Conservation (phyloP, 2,797 vertebrate species). For the Mormyrus hasselquistii region DNA sequence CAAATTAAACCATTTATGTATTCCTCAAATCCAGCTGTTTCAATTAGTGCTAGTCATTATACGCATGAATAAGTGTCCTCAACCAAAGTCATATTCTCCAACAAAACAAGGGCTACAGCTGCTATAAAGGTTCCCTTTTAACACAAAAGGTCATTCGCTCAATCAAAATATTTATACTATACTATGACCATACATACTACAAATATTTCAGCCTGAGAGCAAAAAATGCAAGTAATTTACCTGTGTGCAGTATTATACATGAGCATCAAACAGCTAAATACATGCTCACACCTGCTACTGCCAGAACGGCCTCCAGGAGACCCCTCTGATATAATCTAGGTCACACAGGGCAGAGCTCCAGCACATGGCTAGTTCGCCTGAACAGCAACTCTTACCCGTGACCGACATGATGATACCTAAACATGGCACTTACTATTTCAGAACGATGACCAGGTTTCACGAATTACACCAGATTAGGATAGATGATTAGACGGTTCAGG, state of each 20-base stretch:
- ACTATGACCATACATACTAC: background rate
- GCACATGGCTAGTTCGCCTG: conserved; percentile 28
- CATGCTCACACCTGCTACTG: conserved; percentile 67
- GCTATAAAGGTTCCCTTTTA: background rate
- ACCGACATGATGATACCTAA: conserved; percentile 31
- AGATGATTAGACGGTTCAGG: background rate
- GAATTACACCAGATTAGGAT: background rate
- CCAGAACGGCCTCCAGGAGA: conserved; percentile 33
- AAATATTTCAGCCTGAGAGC: background rate
- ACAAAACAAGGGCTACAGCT: background rate
- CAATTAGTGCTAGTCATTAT: background rate
- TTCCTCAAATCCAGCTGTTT: background rate
- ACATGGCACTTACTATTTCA: background rate
- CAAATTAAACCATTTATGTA: background rate
- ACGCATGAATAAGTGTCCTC: background rate
- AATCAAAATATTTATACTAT: background rate
- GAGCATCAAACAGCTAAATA: conserved; percentile 52
- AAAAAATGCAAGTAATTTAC: background rate
- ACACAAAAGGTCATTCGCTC: background rate
- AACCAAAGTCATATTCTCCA: background rate
- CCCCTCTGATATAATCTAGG: conserved; percentile 53
- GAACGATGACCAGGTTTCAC: background rate
- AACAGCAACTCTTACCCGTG: conserved; percentile 44
- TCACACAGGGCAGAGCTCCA: conserved; percentile 41
- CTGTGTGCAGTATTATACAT: conserved; percentile 66